These are phyloP conservation scores for Luperina nickerlii DNA, from an alignment of 2,888 invertebrate genomes.

Conservation along the genomic window DNA sequence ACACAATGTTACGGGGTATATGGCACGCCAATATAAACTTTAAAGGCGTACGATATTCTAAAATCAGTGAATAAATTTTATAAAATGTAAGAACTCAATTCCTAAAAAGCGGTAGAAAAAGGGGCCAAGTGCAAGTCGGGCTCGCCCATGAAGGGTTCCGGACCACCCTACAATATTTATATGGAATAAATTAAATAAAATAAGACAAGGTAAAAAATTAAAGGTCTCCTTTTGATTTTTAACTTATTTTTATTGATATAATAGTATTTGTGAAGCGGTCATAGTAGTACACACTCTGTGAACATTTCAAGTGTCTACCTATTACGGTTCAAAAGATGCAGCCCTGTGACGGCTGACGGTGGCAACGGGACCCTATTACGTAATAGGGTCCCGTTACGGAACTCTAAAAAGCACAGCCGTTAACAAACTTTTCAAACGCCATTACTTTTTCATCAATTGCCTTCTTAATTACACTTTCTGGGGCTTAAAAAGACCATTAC, in stretches of 20 bases:
- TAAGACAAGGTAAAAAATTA: too few species aligned
- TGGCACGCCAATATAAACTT: not conserved
- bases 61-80: not conserved
- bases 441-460: conserved; percentile 63
- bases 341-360: not conserved
- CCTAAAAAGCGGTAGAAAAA: conserved; percentile 10
- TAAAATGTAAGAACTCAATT: not conserved
- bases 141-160: not conserved
- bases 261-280: not conserved
- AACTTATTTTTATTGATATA: not conserved
- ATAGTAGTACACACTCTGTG: not conserved
- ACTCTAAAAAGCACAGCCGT: conserved; percentile 20
- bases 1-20: not conserved
- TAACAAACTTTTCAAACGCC: conserved; percentile 46
- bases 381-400: not conserved
- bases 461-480: conserved; percentile 63
- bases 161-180: not conserved
- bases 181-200: too few species aligned
- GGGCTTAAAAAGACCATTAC: conserved; percentile 72
- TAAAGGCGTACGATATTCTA: not conserved
- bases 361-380: not conserved
- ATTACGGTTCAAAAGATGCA: not conserved
- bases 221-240: too few species aligned
- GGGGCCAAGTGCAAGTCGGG: not conserved
- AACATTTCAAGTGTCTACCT: not conserved